These are phyloP conservation scores for Dinothrombium tinctorium DNA, from an alignment of 1,140 invertebrate genomes.

Conservation along the genomic window DNA sequence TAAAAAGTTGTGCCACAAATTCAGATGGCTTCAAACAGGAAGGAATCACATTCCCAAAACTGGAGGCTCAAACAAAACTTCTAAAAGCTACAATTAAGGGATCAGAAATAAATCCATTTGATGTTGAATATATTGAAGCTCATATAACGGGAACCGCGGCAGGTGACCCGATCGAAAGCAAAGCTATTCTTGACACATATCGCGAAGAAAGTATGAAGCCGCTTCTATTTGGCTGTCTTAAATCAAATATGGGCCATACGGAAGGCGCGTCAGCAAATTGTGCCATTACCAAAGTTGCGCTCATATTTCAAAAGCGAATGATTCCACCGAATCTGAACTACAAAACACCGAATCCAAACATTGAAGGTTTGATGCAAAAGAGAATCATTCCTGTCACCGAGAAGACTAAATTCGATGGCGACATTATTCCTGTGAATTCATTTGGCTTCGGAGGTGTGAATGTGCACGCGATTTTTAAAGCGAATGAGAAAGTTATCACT, in stretches of 20 bases:
- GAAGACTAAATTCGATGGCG: conserved; percentile 4
- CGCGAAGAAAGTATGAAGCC: conserved; percentile 30
- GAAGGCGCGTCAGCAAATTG: conserved; percentile 64
- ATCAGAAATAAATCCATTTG: conserved; percentile 19
- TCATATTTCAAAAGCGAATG: conserved; percentile 60
- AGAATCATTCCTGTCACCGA: conserved; percentile 37
- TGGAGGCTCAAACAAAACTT: conserved; percentile 18
- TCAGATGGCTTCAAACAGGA: conserved; percentile 31
- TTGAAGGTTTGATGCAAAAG: conserved; percentile 61
- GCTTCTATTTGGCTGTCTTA: conserved; percentile 60
- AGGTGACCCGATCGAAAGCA: conserved; percentile 2
- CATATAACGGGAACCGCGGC: conserved; percentile 20
- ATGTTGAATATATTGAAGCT: conserved; percentile 23
- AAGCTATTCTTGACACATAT: conserved; percentile 1
- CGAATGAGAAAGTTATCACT: conserved; percentile 20
- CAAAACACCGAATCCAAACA: conserved; percentile 56
- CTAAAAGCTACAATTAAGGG: conserved; percentile 20
- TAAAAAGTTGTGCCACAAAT: conserved; percentile 34
- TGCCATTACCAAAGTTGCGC: conserved; percentile 57
- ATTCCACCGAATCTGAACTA: conserved; percentile 80
- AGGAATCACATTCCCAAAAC: conserved; percentile 21
- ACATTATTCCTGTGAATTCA: conserved; percentile 47
- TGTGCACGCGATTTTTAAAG: conserved; percentile 29
- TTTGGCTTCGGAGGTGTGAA: conserved; percentile 11
- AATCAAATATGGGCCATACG: conserved; percentile 76